phyloP scores from a whole-genome alignment of 1,140 invertebrate species.

The Aphis craccivora region DNA sequence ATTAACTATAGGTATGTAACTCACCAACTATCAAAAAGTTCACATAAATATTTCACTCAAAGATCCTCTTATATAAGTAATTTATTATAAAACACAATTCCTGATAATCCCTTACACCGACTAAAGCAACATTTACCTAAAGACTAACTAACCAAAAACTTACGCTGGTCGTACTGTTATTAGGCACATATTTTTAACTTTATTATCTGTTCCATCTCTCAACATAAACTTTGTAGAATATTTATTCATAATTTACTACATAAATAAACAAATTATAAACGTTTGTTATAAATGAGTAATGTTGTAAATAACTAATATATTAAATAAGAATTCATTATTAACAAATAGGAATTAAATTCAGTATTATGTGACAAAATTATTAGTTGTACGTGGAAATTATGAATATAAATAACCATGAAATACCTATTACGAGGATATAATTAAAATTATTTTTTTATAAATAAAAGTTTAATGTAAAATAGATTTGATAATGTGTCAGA shows the following conservation, averaged over 20 bases:
- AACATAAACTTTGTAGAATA: neutral
- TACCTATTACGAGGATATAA: neutral
- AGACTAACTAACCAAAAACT: neutral
- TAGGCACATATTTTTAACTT: neutral
- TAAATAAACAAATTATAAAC: neutral
- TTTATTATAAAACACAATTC: neutral
- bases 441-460: neutral
- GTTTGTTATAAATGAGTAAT: neutral
- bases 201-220: neutral
- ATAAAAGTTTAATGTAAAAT: neutral
- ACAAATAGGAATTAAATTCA: neutral
- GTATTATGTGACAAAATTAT: neutral
- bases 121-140: neutral
- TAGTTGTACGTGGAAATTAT: neutral
- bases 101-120: neutral
- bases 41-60: neutral
- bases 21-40: neutral
- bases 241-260: neutral
- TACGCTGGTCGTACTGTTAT: neutral
- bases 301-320: neutral
- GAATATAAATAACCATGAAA: neutral
- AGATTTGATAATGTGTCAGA: no score
- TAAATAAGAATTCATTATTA: neutral
- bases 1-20: neutral
- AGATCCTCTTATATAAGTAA: neutral